A percentile compares a stretch with the other conserved stretches of the same genome.
Conservation (phyloP, 2,888 invertebrate species). For the Vanessa cardui region DNA sequence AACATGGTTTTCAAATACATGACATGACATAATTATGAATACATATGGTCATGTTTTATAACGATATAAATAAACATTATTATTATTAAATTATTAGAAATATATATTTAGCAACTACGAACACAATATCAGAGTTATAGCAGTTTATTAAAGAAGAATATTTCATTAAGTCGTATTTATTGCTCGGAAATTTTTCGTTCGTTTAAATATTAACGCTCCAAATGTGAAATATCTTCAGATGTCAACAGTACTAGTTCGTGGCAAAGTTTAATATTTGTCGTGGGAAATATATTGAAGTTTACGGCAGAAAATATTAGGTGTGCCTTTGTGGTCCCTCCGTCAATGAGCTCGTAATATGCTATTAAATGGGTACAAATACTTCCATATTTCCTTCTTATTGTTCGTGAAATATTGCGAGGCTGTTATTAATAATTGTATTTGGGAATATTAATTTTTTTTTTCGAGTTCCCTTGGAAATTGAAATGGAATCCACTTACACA, state of each 20-base stretch:
- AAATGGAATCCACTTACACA: constrained; percentile 14
- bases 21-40: no score
- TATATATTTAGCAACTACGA: no score
- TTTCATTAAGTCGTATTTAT: neutral
- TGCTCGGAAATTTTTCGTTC: neutral
- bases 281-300: constrained; percentile 58
- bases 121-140: no score
- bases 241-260: constrained; percentile 29
- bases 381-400: constrained; percentile 14
- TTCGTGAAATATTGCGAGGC: constrained; percentile 9
- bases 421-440: constrained; percentile 20
- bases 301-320: constrained; percentile 46
- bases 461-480: constrained; percentile 1
- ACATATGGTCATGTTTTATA: no score
- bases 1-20: no score
- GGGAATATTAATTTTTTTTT: constrained; percentile 26
- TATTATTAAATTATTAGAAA: no score
- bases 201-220: neutral
- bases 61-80: no score
- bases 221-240: constrained; percentile 18
- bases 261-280: constrained; percentile 63
- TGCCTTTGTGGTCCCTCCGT: constrained; percentile 26
- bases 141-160: neutral
- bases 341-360: constrained; percentile 21
- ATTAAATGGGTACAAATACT: constrained; percentile 17